These are phyloP conservation scores for Crotophaga sulcirostris DNA, from an alignment of 2,113 vertebrate genomes.

Conservation along the genomic window DNA sequence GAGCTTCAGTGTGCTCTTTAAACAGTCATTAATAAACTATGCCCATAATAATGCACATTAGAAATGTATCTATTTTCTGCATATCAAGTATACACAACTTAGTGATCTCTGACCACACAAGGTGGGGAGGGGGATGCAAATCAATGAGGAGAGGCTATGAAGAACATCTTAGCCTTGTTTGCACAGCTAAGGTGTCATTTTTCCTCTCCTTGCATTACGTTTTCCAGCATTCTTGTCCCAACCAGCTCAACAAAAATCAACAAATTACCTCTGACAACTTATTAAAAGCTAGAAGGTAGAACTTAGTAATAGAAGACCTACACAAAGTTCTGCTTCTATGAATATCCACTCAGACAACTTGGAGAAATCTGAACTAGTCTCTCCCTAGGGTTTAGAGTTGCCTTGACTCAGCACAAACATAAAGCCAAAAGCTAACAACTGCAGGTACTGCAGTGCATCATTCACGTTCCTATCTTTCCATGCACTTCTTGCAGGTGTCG, in stretches of 20 bases:
- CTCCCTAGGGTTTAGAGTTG: not conserved
- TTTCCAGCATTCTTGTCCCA: not conserved
- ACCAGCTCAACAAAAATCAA: not conserved
- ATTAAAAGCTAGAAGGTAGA: not conserved
- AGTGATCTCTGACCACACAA: not conserved
- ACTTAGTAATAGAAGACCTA: too few relatives aligned
- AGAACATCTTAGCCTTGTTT: conserved; percentile 5
- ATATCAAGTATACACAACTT: not conserved
- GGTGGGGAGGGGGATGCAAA: not conserved
- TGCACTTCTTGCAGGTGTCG: not conserved
- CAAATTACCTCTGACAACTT: not conserved
- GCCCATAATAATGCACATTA: not conserved
- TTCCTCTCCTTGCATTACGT: not conserved
- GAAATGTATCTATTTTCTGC: conserved; percentile 12
- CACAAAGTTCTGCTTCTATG: not conserved
- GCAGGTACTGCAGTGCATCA: not conserved
- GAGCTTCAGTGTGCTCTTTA: not conserved
- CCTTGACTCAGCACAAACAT: not conserved
- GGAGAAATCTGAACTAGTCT: not conserved
- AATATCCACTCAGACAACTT: not conserved
- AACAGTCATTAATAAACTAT: not conserved
- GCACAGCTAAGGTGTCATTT: not conserved
- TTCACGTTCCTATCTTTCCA: not conserved
- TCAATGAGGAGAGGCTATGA: not conserved
- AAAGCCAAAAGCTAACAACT: not conserved